These are phyloP conservation scores for Eupristina koningsbergeri DNA, from an alignment of 1,140 invertebrate genomes.

Conservation along the genomic window DNA sequence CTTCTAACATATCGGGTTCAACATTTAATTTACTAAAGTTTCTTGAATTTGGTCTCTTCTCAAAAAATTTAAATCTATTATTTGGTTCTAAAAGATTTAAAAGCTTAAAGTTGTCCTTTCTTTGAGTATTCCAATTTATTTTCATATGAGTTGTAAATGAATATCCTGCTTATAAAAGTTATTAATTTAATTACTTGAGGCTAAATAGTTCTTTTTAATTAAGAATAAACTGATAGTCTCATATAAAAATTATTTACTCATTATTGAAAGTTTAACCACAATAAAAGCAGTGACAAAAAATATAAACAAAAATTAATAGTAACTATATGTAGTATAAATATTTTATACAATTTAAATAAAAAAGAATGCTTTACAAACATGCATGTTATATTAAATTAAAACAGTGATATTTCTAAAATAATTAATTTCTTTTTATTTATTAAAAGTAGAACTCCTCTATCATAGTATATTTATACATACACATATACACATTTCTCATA, in stretches of 20 bases:
- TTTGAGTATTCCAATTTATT: slow-evolving; percentile 66
- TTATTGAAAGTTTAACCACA: background rate
- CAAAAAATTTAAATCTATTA: slow-evolving; percentile 65
- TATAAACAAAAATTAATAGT: slow-evolving; percentile 19
- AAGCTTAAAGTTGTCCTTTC: slow-evolving; percentile 68
- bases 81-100: slow-evolving; percentile 64
- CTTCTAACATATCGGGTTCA: slow-evolving; percentile 71
- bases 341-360: slow-evolving; percentile 28
- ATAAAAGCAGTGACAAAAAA: slow-evolving; percentile 14
- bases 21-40: slow-evolving; percentile 71
- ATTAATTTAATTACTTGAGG: slow-evolving; percentile 6
- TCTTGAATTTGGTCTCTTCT: slow-evolving; percentile 68
- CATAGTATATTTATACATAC: slow-evolving; percentile 6
- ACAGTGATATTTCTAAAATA: too few species aligned
- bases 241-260: slow-evolving; percentile 5
- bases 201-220: slow-evolving; percentile 5
- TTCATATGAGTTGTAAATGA: slow-evolving; percentile 66
- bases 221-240: background rate
- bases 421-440: too few species aligned
- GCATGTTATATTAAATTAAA: too few species aligned
- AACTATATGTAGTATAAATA: slow-evolving; percentile 19
- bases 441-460: too few species aligned
- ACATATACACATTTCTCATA: slow-evolving; percentile 40
- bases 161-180: slow-evolving; percentile 62
- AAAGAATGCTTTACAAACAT: slow-evolving; percentile 19